phyloP scores from a whole-genome alignment of 2,888 invertebrate genomes.

The Philonicus albiceps region DNA sequence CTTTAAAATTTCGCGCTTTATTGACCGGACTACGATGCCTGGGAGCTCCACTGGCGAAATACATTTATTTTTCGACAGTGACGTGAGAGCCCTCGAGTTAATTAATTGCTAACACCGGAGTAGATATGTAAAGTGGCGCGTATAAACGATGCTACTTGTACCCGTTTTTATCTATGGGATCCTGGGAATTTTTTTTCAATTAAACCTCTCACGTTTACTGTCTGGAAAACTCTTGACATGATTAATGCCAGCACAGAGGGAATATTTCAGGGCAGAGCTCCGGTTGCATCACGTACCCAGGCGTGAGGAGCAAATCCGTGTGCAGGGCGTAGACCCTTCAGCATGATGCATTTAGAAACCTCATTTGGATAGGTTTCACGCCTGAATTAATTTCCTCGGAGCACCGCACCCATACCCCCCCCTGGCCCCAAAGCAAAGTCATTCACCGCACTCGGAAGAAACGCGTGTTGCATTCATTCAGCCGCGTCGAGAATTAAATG shows the following conservation, averaged over 20 bases:
- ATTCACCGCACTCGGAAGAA: neutral
- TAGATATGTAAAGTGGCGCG: conserved; percentile 23
- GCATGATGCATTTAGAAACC: neutral
- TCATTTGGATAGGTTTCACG: conserved; percentile 16
- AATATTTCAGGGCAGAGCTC: neutral
- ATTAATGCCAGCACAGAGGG: conserved; percentile 11
- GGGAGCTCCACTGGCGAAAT: neutral
- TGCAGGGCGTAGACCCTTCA: neutral
- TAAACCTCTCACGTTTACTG: conserved; percentile 30
- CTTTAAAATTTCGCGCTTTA: neutral
- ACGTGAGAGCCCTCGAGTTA: neutral
- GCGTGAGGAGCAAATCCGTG: neutral
- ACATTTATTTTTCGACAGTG: neutral
- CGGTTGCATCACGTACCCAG: neutral
- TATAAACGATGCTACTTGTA: conserved; percentile 20
- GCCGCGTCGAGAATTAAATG: neutral
- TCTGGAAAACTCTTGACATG: conserved; percentile 32
- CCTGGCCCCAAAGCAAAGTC: neutral
- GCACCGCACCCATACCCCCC: neutral
- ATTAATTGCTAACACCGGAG: conserved; percentile 26
- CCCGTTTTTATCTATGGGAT: conserved; percentile 14
- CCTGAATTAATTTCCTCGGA: conserved; percentile 20
- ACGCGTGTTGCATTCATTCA: neutral
- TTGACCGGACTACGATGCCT: neutral
- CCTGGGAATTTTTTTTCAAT: neutral